phyloP scores from a whole-genome alignment of 2,797 vertebrate genomes.

The Micropoecilia bifurca region DNA sequence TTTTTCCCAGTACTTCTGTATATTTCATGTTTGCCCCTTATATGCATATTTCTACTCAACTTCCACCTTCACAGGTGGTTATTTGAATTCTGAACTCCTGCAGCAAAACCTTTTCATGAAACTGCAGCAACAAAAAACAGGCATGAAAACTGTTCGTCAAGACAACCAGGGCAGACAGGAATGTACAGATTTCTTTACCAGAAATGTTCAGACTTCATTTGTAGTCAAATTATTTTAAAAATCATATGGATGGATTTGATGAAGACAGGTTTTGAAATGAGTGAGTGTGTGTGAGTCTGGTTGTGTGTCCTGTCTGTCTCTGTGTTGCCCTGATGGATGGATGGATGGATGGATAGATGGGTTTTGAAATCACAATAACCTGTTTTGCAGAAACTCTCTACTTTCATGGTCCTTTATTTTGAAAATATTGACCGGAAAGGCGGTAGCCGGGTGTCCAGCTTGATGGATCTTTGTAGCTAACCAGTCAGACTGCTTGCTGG shows the following conservation, averaged over 20 bases:
- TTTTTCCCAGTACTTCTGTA: neutral
- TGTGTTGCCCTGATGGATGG: too few species aligned
- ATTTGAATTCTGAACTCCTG: neutral
- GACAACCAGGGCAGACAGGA: neutral
- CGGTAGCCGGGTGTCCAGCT: rapidly evolving
- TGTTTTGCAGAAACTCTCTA: neutral
- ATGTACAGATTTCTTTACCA: neutral
- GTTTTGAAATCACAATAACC: neutral
- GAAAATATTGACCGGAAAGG: constrained; percentile 19
- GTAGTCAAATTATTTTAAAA: neutral
- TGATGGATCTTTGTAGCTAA: neutral
- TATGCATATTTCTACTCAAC: neutral
- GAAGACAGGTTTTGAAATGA: neutral
- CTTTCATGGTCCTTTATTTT: constrained; percentile 41
- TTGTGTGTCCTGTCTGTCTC: too few species aligned
- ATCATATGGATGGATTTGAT: neutral
- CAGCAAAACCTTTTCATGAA: neutral
- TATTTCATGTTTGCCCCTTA: neutral
- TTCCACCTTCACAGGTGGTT: neutral
- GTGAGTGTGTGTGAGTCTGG: too few species aligned
- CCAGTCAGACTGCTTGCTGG: constrained; percentile 32
- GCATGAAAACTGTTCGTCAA: neutral
- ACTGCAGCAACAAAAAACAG: neutral
- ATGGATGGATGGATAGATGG: neutral
- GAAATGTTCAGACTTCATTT: neutral